phyloP scores from a whole-genome alignment of 2,797 vertebrate species.

The Leontopithecus rosalia region DNA sequence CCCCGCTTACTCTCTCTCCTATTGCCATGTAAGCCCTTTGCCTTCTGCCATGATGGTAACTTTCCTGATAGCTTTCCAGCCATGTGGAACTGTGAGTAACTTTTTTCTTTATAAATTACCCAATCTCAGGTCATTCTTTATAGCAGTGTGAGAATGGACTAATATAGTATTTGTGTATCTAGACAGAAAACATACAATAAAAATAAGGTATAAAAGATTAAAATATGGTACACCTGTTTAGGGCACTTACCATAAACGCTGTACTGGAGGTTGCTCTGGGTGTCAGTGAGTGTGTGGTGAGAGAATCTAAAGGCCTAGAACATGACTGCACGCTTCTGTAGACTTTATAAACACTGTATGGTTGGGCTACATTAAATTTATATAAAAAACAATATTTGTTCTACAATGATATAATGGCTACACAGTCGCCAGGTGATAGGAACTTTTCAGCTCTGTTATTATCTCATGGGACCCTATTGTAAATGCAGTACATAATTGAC shows the following conservation, averaged over 20 bases:
- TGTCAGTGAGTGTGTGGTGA: not conserved
- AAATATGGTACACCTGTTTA: not conserved
- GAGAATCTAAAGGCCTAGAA: not conserved
- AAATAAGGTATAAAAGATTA: not conserved
- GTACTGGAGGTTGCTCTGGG: not conserved
- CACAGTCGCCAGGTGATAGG: not conserved
- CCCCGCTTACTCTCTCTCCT: too few species aligned
- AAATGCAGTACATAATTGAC: not conserved
- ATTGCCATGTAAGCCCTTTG: too few species aligned
- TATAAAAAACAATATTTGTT: not conserved
- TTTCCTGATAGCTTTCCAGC: too few species aligned
- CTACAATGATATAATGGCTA: not conserved
- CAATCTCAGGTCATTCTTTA: too few species aligned
- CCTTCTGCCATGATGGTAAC: too few species aligned
- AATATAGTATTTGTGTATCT: too few species aligned
- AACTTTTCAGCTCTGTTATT: not conserved
- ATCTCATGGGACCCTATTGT: not conserved
- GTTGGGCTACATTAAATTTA: not conserved
- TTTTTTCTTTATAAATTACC: too few species aligned
- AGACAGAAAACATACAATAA: not conserved
- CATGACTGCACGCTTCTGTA: not conserved
- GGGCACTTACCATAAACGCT: not conserved
- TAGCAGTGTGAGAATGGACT: too few species aligned
- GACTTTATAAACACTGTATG: not conserved
- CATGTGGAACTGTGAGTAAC: too few species aligned